These are phyloP conservation scores for Pelagia noctiluca DNA, from an alignment of 30 jellyfish, hydroid and myxozoan genomes.

Conservation along the genomic window DNA sequence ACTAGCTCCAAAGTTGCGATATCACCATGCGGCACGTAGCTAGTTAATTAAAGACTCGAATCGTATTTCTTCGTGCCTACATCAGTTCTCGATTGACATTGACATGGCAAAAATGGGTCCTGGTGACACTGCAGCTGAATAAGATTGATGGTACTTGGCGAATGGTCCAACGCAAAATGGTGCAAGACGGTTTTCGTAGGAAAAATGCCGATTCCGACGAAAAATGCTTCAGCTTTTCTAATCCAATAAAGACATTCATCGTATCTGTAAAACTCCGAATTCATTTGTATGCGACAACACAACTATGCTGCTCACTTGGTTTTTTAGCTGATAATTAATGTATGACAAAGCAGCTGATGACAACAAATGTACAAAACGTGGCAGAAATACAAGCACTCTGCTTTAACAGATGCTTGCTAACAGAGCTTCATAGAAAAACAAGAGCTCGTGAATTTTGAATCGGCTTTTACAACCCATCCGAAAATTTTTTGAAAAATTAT, in stretches of 20 bases:
- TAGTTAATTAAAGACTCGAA: neutral
- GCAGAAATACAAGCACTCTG: slow-evolving; percentile 5
- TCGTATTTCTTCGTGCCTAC: slow-evolving; percentile 8
- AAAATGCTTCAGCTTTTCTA: neutral
- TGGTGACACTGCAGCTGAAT: neutral
- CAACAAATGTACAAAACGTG: slow-evolving; percentile 15
- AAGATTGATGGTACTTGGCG: slow-evolving; percentile 20
- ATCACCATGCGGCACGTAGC: too few relatives aligned
- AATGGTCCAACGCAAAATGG: slow-evolving; percentile 7
- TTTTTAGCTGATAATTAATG: neutral
- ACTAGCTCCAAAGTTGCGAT: too few relatives aligned
- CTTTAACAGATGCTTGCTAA: neutral
- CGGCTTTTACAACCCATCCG: slow-evolving; percentile 11
- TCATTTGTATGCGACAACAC: neutral
- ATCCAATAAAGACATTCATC: neutral
- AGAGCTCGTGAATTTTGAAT: slow-evolving; percentile 14
- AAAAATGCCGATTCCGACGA: neutral
- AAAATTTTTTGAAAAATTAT: too few relatives aligned
- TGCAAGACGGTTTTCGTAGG: slow-evolving; percentile 17
- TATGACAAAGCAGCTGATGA: neutral
- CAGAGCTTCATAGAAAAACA: neutral
- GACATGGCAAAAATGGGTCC: slow-evolving; percentile 1
- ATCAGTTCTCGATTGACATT: neutral
- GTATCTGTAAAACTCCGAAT: neutral
- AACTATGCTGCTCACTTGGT: slow-evolving; percentile 24